Evolutionary conservation across 1,140 invertebrate species (phyloP), one percentile per base, ranked within the genome.

Genomic region (Ceratina australensis): DNA sequence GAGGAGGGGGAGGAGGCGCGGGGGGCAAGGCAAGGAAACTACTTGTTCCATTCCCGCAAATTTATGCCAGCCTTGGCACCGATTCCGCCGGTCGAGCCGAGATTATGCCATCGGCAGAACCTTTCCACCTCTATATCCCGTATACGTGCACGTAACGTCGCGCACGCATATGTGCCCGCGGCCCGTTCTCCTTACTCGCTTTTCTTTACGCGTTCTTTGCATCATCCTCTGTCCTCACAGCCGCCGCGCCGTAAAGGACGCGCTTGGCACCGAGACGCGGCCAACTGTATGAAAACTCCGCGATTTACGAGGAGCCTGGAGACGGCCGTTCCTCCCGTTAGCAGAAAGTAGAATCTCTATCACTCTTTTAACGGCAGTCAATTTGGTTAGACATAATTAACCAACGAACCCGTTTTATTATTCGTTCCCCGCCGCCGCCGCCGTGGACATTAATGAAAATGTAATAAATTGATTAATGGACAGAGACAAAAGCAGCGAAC

Each of bases 61-160:
- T 85, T 81, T 85, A 85, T 85, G 78, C 86, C 60, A 86, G 84
- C 89, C 89, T 90, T 90, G 89, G 89, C 89, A 90, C 88, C 83
- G 85, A 85, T 90, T 88, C 68, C 26, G 54, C 52, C 52, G 61
- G n/a, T 68, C 80, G 56, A 60, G 78, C 78, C 80, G 83, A 87
- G 88, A 89, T 88, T 88, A 88, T 84, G 80, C 81, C 86, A 89
- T 88, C 84, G 84, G 33, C 33, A 42, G 33, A 42, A 80, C 68
- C 26, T 59, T 57, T 28, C 47, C 18, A 68, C 49, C 60, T 60
- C 22, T 65, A 82, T 49, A 42, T 42, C 10, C 33, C 33, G 33
- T 42, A 42, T 42, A 42, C 33, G 33, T 42, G 5, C 33, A 42
- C 33, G 33, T 42, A 7, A n/a, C 5, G 0, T 42, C 33, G 33